phyloP scores from a whole-genome alignment of 2,888 invertebrate species.

The Seira sanloemensis region DNA sequence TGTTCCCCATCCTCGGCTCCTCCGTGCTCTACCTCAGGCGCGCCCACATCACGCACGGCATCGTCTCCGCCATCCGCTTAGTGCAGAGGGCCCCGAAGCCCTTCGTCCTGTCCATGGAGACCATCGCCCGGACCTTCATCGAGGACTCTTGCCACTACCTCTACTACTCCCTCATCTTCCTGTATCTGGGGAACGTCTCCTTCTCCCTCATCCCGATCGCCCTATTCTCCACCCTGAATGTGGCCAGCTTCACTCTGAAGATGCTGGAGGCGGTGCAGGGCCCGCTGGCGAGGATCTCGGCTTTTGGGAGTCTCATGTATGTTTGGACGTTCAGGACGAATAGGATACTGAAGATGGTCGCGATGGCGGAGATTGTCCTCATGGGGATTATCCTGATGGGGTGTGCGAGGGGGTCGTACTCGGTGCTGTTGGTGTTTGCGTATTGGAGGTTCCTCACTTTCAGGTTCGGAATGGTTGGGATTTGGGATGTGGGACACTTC shows the following conservation, averaged over 20 bases:
- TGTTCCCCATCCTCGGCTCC: constrained; percentile 92
- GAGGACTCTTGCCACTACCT: constrained; percentile 98
- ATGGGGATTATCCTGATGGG: constrained; percentile 79
- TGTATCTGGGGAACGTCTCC: constrained; percentile 91
- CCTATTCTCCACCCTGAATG: constrained; percentile 93
- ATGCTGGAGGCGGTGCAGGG: constrained; percentile 83
- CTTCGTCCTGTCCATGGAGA: constrained; percentile 88
- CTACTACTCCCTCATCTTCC: constrained; percentile 95
- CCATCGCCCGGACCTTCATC: constrained; percentile 85
- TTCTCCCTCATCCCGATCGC: constrained; percentile 93
- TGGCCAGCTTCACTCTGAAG: constrained; percentile 92
- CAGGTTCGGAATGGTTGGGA: too few relatives aligned
- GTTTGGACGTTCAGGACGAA: constrained; percentile 82
- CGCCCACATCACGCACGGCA: constrained; percentile 95
- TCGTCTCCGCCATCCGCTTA: constrained; percentile 93
- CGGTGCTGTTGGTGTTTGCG: constrained; percentile 93
- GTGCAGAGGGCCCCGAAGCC: constrained; percentile 94
- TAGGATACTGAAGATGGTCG: constrained; percentile 91
- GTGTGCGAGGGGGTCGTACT: constrained; percentile 88
- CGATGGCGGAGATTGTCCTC: constrained; percentile 90
- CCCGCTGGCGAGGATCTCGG: background rate
- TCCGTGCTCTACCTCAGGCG: constrained; percentile 80
- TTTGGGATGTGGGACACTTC: too few relatives aligned
- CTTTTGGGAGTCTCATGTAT: constrained; percentile 15
- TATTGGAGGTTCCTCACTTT: constrained; percentile 97